phyloP scores from a whole-genome alignment of 2,888 invertebrate genomes.

The Pachliopta kotzebuea region DNA sequence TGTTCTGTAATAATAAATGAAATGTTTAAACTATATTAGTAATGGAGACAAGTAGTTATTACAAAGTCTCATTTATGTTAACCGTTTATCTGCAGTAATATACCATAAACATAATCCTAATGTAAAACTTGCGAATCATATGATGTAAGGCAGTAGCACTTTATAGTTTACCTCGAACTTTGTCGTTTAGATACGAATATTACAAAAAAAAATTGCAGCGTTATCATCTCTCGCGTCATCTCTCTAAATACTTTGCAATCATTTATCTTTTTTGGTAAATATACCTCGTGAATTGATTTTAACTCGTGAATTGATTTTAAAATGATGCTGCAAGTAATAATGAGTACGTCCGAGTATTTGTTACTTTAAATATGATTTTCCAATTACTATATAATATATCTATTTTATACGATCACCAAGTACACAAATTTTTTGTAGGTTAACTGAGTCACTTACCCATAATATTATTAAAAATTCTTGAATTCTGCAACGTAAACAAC shows the following conservation, averaged over 20 bases:
- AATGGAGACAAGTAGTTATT: not conserved
- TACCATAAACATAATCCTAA: not conserved
- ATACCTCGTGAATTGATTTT: conserved; percentile 16
- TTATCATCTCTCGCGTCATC: conserved; percentile 33
- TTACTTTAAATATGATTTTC: not conserved
- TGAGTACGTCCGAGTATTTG: not conserved
- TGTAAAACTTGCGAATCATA: not conserved
- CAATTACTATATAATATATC: not conserved
- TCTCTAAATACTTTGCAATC: conserved; percentile 32
- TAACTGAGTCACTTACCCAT: not conserved
- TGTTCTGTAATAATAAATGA: no score
- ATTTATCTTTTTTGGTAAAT: conserved; percentile 15
- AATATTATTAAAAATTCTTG: no score
- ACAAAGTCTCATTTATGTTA: not conserved
- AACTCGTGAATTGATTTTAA: conserved; percentile 17
- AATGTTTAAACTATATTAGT: not conserved
- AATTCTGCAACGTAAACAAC: no score
- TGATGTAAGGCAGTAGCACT: conserved; percentile 5
- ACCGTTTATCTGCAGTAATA: not conserved
- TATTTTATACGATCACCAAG: not conserved
- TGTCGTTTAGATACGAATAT: conserved; percentile 33
- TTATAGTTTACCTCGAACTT: conserved; percentile 35
- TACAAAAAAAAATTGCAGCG: conserved; percentile 29
- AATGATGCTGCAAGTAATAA: not conserved
- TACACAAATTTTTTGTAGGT: not conserved